A percentile compares a stretch with the other conserved stretches of the same genome.
phyloP scores from a whole-genome alignment of 1,140 invertebrate genomes.

The Magallana ariakensis region DNA sequence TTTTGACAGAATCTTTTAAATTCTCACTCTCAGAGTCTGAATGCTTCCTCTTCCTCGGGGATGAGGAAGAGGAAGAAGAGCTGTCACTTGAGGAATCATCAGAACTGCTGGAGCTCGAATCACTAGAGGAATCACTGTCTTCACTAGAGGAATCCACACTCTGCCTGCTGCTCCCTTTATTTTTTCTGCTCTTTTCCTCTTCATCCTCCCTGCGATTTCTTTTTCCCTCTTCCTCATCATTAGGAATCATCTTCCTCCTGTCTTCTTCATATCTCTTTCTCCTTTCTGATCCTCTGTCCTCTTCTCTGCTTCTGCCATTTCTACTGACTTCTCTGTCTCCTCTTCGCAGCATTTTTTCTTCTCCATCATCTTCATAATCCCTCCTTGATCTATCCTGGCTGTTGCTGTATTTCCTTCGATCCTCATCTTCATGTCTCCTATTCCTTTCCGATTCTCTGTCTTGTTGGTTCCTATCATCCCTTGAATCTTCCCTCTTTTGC shows the following conservation, averaged over 20 bases:
- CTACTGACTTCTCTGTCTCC: neutral
- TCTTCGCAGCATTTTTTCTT: neutral
- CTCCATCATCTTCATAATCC: neutral
- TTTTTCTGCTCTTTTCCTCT: neutral
- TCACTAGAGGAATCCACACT: slow-evolving; percentile 5
- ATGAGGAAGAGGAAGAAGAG: neutral
- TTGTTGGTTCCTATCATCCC: neutral
- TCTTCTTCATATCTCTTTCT: neutral
- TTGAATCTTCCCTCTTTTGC: neutral
- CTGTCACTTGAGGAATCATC: slow-evolving; percentile 9
- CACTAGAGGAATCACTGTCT: slow-evolving; percentile 15
- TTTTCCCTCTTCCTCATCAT: neutral
- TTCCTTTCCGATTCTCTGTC: slow-evolving; percentile 24
- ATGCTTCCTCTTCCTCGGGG: slow-evolving; percentile 22
- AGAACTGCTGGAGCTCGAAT: neutral
- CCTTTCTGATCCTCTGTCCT: neutral
- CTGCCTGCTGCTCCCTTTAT: slow-evolving; percentile 6
- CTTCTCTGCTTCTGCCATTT: neutral
- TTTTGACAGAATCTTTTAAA: neutral
- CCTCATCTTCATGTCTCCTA: slow-evolving; percentile 42
- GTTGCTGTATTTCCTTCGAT: slow-evolving; percentile 7
- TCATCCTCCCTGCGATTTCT: neutral
- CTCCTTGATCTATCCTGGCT: neutral
- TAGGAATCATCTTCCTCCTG: neutral
- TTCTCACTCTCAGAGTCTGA: slow-evolving; percentile 15